Evolutionary conservation across 1,140 invertebrate species (phyloP), one percentile per base, ranked within the genome.

Genomic region (Amphibalanus amphitrite): DNA sequence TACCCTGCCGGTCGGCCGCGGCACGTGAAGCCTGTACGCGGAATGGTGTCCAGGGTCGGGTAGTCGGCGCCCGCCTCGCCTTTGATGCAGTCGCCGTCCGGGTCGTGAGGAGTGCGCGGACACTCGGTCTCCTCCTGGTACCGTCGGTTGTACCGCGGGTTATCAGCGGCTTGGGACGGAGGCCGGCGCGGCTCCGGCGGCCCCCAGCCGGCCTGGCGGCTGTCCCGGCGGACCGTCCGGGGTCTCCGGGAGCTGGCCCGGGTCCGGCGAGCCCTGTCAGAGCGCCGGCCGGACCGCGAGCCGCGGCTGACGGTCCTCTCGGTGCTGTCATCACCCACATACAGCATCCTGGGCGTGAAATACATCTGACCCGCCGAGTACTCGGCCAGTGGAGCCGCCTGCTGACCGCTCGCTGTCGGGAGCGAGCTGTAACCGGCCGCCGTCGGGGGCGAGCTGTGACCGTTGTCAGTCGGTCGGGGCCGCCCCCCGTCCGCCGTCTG

Each of bases 1-100:
- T 76, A 77, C 13, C 77, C 77, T 76, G 91, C 91, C 3, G 84
- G 84, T 74, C 86, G 84, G 69, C 86, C 86, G 71, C 88, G 84
- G 69, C 78, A 79, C 20, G 69, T 70, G 71, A 79, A 79, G 13
- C 70, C 70, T 0, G 78, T 79, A 8, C 70, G 67, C 1, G 78
- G 78, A 25, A 79, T 72, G 69, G 64, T 47, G 67, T 26, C 25
- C 23, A 68, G 29, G 1, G 72, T 70, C 20, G 74, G 74, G 29
- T 74, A 74, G 33, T 74, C 74, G 0, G n/a, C 28, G 15, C 69
- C 73, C 0, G 73, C 73, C 25, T 47, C 26, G 25, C 74, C 74
- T n/a, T 67, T 59, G 33, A 74, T 74, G 29, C 74, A 74, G 68
- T 74, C 73, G 0, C 30, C 74, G 69, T 74, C 73, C 15, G 74